Evolutionary conservation across 2,888 invertebrate genomes (phyloP).

Genomic region (Ormyrus nitidulus): DNA sequence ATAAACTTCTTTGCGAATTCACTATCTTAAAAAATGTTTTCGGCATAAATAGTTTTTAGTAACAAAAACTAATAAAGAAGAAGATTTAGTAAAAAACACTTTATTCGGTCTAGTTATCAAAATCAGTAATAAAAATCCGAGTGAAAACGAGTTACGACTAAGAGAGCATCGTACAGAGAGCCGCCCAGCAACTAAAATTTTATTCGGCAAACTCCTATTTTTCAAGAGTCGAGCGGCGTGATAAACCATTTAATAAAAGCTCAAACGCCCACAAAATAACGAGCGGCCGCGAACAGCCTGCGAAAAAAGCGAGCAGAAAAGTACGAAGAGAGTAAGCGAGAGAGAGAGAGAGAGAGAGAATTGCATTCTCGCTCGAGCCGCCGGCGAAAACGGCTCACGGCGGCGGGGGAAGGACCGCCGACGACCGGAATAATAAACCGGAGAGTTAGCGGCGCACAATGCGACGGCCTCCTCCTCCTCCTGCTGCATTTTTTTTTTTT

Average conservation of each 20-base stretch:
- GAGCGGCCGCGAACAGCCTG: neutral
- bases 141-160: too few relatives aligned
- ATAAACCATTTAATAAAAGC: conserved; percentile 31
- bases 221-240: neutral
- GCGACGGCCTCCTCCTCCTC: conserved; percentile 22
- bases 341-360: neutral
- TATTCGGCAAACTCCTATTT: neutral
- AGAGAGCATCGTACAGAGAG: too few relatives aligned
- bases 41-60: too few relatives aligned
- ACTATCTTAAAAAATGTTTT: too few relatives aligned
- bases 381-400: conserved; percentile 19
- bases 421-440: conserved; percentile 47
- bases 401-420: conserved; percentile 19
- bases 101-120: too few relatives aligned
- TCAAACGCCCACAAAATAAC: conserved; percentile 37
- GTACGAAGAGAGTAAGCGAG: neutral
- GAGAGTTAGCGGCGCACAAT: conserved; percentile 44
- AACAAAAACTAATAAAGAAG: too few relatives aligned
- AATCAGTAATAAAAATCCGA: too few relatives aligned
- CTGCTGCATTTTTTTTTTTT: neutral
- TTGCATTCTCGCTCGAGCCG: conserved; percentile 5
- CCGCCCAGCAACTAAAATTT: too few relatives aligned
- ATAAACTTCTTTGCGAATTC: too few relatives aligned
- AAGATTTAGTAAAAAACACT: too few relatives aligned
- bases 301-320: neutral